Percentiles rank a stretch among this genome's conserved stretches.
Conservation (phyloP, 2,888 invertebrate species). For the Bembecia ichneumoniformis region DNA sequence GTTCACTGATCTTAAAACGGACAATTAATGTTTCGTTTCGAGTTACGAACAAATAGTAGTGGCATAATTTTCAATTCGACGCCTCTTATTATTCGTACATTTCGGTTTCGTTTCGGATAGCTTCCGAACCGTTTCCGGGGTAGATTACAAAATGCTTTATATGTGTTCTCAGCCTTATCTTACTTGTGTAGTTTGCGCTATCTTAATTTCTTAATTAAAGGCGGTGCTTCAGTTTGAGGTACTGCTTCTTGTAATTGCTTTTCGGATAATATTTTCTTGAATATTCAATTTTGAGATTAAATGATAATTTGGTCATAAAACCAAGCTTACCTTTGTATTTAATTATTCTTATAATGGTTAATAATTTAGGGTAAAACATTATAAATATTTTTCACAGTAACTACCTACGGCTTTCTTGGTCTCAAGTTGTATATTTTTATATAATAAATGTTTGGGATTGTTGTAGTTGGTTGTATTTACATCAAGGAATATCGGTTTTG, state of each 20-base stretch:
- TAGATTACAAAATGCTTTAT: conserved; percentile 57
- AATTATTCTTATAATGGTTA: background rate
- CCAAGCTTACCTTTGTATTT: background rate
- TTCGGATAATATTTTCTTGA: conserved; percentile 8
- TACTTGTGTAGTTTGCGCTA: conserved; percentile 37
- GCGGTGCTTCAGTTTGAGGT: conserved; percentile 15
- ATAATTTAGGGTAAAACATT: background rate
- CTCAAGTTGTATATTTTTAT: too few relatives aligned
- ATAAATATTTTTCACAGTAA: too few relatives aligned
- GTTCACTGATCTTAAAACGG: too few relatives aligned
- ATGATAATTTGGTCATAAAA: background rate
- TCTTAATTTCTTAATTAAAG: conserved; percentile 67
- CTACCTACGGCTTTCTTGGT: too few relatives aligned
- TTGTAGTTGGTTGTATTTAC: too few relatives aligned
- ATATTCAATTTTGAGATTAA: background rate
- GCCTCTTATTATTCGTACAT: conserved; percentile 49
- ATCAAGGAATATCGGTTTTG: too few relatives aligned
- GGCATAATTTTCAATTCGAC: conserved; percentile 27
- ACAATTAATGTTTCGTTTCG: background rate
- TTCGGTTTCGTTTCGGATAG: conserved; percentile 43
- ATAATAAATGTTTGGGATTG: too few relatives aligned
- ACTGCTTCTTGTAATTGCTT: conserved; percentile 11
- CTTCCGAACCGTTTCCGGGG: conserved; percentile 59
- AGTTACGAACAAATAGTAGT: conserved; percentile 17
- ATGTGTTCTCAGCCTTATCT: conserved; percentile 50